Percentiles rank a stretch among this genome's conserved stretches.
Evolutionary conservation across 2,797 vertebrate species (phyloP).

Genomic region (Gallinago solitaria): DNA sequence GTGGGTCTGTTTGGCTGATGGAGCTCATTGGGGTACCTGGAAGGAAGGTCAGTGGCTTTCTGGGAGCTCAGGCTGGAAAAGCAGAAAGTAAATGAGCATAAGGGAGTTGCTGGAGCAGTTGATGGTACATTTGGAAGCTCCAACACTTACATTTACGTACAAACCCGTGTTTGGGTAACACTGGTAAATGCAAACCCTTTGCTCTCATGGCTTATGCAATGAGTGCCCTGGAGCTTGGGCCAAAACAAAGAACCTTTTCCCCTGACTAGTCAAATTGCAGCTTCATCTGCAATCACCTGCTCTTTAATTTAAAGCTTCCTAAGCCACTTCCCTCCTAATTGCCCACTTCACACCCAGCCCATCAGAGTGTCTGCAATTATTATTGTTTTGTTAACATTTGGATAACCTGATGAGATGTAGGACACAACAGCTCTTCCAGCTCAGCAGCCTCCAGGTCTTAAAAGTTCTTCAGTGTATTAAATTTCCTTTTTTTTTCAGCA

Average conservation of each 20-base stretch:
- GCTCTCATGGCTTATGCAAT: fast-evolving
- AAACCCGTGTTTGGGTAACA: not conserved
- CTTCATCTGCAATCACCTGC: not conserved
- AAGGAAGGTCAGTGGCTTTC: too few species aligned
- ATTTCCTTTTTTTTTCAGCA: not conserved
- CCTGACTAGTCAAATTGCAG: not conserved
- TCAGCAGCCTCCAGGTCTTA: not conserved
- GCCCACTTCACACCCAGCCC: not conserved
- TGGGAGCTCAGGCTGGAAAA: not conserved
- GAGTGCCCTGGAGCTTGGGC: not conserved
- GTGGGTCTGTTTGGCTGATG: not conserved
- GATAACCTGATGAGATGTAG: not conserved
- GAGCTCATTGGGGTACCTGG: not conserved
- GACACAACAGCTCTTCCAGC: not conserved
- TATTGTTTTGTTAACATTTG: not conserved
- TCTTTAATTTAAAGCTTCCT: not conserved
- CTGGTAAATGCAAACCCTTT: not conserved
- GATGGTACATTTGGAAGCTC: fast-evolving
- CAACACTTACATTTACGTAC: not conserved
- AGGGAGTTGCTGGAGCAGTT: not conserved
- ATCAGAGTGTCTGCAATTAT: too few species aligned
- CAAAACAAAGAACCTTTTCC: not conserved
- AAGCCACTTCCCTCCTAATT: not conserved
- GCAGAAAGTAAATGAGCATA: not conserved
- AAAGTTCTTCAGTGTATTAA: not conserved